These are phyloP conservation scores for Hipparchia semele DNA, from an alignment of 2,888 invertebrate species.

Conservation along the genomic window DNA sequence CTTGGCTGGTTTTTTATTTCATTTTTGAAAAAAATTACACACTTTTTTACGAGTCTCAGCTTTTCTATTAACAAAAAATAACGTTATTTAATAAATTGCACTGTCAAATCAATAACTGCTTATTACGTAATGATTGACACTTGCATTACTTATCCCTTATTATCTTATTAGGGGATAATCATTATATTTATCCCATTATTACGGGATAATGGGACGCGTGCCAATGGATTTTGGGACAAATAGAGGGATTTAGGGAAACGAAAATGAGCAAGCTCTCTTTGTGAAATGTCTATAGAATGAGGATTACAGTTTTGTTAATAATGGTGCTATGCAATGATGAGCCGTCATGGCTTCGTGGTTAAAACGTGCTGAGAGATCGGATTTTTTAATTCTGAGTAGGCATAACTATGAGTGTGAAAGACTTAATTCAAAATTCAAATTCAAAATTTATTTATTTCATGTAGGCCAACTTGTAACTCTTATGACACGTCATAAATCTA, in stretches of 20 bases:
- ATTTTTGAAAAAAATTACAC: too few species aligned
- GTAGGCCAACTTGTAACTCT: too few species aligned
- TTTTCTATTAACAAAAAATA: too few species aligned
- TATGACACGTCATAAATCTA: too few species aligned
- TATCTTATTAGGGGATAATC: constrained; percentile 31
- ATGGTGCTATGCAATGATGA: background rate
- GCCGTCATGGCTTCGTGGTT: background rate
- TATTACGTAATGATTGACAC: constrained; percentile 41
- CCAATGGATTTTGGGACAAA: constrained; percentile 32
- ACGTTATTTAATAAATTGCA: background rate
- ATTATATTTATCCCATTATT: constrained; percentile 3
- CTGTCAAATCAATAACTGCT: constrained; percentile 17
- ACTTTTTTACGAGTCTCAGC: too few species aligned
- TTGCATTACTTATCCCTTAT: constrained; percentile 32
- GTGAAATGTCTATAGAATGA: constrained; percentile 13
- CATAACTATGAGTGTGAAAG: background rate
- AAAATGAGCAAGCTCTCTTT: constrained; percentile 28
- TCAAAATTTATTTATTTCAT: too few species aligned
- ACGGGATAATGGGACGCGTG: constrained; percentile 34
- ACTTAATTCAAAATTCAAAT: too few species aligned
- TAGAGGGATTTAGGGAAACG: constrained; percentile 32
- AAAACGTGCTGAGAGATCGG: background rate
- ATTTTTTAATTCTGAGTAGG: background rate
- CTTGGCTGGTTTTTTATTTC: too few species aligned
- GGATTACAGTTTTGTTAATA: constrained; percentile 20